Conservation (phyloP, 2,888 invertebrate species). For the Drosophila meridionalis region DNA sequence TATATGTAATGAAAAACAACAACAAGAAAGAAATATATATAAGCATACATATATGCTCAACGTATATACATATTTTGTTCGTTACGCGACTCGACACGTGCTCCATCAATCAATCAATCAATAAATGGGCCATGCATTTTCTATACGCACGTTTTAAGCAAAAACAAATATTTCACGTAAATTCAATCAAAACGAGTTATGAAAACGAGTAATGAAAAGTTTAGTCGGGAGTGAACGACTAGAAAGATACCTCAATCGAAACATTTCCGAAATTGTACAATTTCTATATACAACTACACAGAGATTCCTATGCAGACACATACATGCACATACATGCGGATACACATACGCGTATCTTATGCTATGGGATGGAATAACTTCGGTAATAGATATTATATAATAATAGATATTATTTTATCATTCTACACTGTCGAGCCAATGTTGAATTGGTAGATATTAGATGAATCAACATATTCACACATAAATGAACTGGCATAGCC, state of each 20-base stretch:
- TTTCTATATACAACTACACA: no score
- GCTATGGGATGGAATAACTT: no score
- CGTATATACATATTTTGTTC: not conserved
- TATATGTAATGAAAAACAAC: conserved; percentile 12
- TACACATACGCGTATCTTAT: no score
- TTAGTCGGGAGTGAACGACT: not conserved
- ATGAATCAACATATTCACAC: no score
- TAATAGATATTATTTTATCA: no score
- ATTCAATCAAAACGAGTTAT: conserved; percentile 58
- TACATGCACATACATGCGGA: no score
- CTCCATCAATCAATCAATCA: conserved; percentile 58
- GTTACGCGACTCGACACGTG: conserved; percentile 20
- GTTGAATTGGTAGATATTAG: no score
- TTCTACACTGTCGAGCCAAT: no score
- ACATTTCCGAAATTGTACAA: no score
- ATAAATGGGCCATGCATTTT: conserved; percentile 56
- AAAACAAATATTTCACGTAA: conserved; percentile 48
- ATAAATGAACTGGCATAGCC: no score
- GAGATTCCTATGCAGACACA: no score
- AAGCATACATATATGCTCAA: not conserved
- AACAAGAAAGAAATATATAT: not conserved
- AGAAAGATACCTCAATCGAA: not conserved
- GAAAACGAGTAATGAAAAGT: not conserved
- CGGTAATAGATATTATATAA: no score
- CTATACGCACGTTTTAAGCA: conserved; percentile 45